Base-by-base conservation (phyloP, 1,140 invertebrate species). In the Trichonephila clavipes region DNA sequence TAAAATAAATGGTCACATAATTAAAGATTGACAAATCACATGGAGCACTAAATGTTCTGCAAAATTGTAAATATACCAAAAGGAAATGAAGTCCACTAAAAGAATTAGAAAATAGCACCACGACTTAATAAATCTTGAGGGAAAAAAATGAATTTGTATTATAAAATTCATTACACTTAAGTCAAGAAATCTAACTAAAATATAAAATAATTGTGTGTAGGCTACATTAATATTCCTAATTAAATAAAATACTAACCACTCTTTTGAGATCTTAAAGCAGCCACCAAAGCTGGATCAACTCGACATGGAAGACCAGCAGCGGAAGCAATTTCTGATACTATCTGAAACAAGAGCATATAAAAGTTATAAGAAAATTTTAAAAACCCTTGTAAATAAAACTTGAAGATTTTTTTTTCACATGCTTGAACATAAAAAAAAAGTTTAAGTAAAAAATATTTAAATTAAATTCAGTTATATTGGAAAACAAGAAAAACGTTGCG, bases 281-380 rank as follows among this genome's bases (percentile, higher is more conserved):
- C 97, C 1, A 99, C 98, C 28, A 99, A 96, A 0, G 98, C 98
- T 0, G 99, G 98, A 96, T 99, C 99, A 1, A 99, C 98, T 96
- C 98, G 98, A 95, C 98, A 99, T 0, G 97, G 96, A 64, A 99
- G 96, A 2, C 99, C 99, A 62, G 98, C 98, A 10, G 99, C 98
- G 6, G 98, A 99, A 2, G 98, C 98, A 98, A 99, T 99, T 96
- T 99, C 99, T 94, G 97, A 98, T 44, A 99, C 98, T 58, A 99
- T 97, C 97, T 97, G 91, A 21, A 95, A 64, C 44, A 64, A 16
- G 19, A 66, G 1, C 62, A 12, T 62, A 77, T 6, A 64, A 64
- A 64, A 21, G 16, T 40, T 40, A 5, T 21, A 18, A 19, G 2
- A 6, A 64, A 64, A 64, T 18, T 64, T 19, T 19, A 21, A 62